Conservation (phyloP, 2,797 vertebrate genomes). For the Clamator glandarius region DNA sequence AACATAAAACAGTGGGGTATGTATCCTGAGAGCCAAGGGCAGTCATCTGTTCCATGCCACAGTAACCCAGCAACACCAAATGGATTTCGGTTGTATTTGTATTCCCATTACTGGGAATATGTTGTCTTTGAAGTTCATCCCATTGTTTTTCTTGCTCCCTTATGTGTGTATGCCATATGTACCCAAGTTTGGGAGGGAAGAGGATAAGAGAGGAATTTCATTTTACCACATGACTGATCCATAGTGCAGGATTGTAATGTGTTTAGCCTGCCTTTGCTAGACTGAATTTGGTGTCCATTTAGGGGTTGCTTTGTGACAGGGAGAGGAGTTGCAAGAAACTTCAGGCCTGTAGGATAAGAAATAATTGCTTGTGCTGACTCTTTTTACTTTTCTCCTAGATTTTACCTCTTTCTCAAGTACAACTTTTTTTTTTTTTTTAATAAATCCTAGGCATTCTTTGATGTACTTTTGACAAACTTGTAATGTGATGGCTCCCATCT, state of each 20-base stretch:
- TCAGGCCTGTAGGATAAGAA: background rate
- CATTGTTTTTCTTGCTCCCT: background rate
- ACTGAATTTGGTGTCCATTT: background rate
- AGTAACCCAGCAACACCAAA: background rate
- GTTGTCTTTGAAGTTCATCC: background rate
- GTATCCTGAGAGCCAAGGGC: background rate
- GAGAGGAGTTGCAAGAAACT: background rate
- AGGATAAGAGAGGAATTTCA: background rate
- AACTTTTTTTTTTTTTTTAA: background rate
- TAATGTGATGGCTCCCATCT: background rate
- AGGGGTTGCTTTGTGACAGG: background rate
- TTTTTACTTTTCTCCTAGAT: background rate
- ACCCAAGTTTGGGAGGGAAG: background rate
- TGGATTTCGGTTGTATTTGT: background rate
- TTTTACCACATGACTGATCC: background rate
- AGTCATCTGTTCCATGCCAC: background rate
- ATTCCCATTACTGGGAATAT: background rate
- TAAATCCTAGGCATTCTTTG: background rate
- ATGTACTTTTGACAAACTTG: background rate
- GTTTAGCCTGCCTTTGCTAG: background rate
- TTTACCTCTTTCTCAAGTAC: background rate
- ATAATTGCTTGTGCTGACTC: background rate
- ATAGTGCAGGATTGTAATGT: background rate
- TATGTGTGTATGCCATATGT: background rate
- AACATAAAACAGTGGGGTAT: background rate